Conservation (phyloP, 2,113 vertebrate genomes). For the Calyptomena viridis region DNA sequence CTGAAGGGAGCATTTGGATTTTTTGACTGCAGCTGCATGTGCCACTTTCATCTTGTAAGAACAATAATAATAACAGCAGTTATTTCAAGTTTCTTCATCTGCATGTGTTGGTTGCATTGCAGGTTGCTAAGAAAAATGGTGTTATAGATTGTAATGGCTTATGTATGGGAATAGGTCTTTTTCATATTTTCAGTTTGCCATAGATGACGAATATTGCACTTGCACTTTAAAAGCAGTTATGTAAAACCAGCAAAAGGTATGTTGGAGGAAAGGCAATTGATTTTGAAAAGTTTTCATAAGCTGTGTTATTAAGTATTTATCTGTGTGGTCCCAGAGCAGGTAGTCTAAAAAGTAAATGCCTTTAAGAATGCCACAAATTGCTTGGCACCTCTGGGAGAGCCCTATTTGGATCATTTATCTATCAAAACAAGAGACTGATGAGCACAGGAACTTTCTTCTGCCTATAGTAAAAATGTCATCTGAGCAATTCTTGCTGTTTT, state of each 20-base stretch:
- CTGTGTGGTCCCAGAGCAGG: neutral
- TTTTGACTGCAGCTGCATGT: neutral
- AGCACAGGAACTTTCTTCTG: neutral
- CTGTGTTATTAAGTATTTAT: neutral
- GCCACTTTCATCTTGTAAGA: neutral
- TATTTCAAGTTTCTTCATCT: neutral
- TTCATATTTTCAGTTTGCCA: neutral
- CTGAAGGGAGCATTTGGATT: neutral
- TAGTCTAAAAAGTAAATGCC: neutral
- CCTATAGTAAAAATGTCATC: neutral
- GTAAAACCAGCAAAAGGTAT: slow-evolving; percentile 1
- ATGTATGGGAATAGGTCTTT: neutral
- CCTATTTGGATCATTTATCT: neutral
- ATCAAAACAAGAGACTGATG: neutral
- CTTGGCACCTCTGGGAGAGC: neutral
- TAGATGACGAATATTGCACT: neutral
- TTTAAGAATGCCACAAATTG: neutral
- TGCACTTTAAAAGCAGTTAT: neutral
- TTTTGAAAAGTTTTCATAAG: slow-evolving; percentile 18
- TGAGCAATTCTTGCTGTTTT: neutral
- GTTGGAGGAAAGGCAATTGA: neutral
- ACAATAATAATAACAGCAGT: neutral
- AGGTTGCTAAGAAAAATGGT: neutral
- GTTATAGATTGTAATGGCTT: neutral
- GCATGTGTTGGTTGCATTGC: neutral